These are phyloP conservation scores for Lagodon rhomboides DNA, from an alignment of 2,797 vertebrate genomes.

Conservation along the genomic window DNA sequence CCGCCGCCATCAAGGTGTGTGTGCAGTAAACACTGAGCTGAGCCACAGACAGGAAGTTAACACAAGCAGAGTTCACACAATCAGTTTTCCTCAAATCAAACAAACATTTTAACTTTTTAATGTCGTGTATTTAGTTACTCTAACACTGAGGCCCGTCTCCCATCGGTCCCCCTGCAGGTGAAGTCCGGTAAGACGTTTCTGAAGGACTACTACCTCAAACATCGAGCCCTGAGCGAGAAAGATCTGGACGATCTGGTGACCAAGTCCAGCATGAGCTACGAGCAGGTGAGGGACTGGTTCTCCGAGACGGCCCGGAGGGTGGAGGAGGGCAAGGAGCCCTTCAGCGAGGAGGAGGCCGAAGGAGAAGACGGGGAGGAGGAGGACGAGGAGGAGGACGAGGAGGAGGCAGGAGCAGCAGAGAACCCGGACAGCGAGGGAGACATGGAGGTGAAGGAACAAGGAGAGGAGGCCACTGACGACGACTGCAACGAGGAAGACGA, in stretches of 20 bases:
- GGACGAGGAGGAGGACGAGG: constrained; percentile 1
- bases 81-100: too few relatives aligned
- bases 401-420: constrained; percentile 26
- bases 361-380: not conserved
- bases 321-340: constrained; percentile 89
- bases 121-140: too few relatives aligned
- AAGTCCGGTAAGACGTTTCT: constrained; percentile 93
- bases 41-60: too few relatives aligned
- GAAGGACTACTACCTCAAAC: constrained; percentile 95
- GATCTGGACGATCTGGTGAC: constrained; percentile 95
- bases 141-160: not conserved
- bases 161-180: constrained; percentile 50
- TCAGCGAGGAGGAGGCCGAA: constrained; percentile 68
- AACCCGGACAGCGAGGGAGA: constrained; percentile 42
- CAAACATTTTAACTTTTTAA: too few relatives aligned
- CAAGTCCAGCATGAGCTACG: constrained; percentile 96
- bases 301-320: constrained; percentile 86
- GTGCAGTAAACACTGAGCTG: not conserved
- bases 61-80: too few relatives aligned
- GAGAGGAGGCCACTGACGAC: constrained; percentile 82
- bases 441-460: constrained; percentile 72
- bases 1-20: constrained; percentile 86
- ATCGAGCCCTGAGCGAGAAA: constrained; percentile 93
- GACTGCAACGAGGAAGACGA: constrained; percentile 61
- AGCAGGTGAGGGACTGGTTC: constrained; percentile 98